Base-by-base conservation (phyloP, 2,888 invertebrate genomes). In the Ornithoptera priamus region DNA sequence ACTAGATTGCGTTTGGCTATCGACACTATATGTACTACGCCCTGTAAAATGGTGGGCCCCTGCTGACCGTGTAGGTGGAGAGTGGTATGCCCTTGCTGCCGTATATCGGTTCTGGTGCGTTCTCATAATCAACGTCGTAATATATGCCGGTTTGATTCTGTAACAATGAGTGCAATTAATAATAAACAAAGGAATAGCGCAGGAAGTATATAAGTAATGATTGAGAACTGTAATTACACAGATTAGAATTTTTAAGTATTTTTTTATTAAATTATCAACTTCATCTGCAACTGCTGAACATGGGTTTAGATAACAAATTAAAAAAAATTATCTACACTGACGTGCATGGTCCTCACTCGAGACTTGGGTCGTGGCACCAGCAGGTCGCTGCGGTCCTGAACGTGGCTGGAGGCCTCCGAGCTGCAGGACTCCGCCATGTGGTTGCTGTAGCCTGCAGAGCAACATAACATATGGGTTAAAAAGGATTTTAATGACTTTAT, bases 121-220 rank as follows among this genome's bases (percentile, higher is more conserved):
- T 94, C 81, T 97, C 97, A 78, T 97, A 97, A 74, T 97, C 97
- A 42, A 97, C 97, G 81, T 97, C 97, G 81, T 97, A 97, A 86
- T 97, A 97, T 77, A 97, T 97, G 65, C 97, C 97, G 76, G 96
- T 97, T 93, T 97, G 97, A 86, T 97, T 97, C 97, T 97, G 91
- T 20, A 62, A 62, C 18, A 50, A 12, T 5, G 7, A 10, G 8
- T 10, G 10, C 12, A 12, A 22, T 58, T 20, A 53, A 8, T 18
- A 53, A 53, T 53, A n/a, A 53, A 53, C 15, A 46, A 46, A 46
- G 46, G 30, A 30, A 5, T 30, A 30, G 30, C 5, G 30, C 5
- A 30, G 30, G 30, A 30, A 30, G 10, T 10, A 42, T 4, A 8
- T 42, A 8, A 42, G 46, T 15, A 46, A 15, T 12, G 15, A 46